Base-by-base conservation (phyloP, 2,888 invertebrate species). In the Prenolepis imparis region DNA sequence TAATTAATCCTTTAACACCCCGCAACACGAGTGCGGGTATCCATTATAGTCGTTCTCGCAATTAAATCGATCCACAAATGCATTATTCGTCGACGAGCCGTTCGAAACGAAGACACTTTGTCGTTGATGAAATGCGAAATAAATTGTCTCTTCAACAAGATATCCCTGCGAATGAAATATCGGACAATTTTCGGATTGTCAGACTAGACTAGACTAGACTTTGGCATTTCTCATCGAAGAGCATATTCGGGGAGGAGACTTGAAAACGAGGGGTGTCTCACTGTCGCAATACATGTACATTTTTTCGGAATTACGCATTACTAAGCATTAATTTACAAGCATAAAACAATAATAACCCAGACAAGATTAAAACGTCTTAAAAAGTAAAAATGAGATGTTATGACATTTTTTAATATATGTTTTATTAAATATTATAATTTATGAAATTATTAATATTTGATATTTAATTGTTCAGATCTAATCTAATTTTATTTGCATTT, bases 11-110 rank as follows among this genome's bases (percentile, higher is more conserved):
- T 52, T 9, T 63, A 67, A 75, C 24, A 66, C 21, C 44, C 32
- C 39, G 36, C 52, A 75, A 36, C 52, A 36, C 52, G 75, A 67
- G 66, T 75, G 39, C 12, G 3, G 32, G 3, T 15, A 15, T 64
- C 66, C 36, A n/a, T 75, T 67, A 55, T 24, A 67, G 24, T 52
- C 39, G 18, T 74, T 64, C 21, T 63, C 48, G 74, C 36, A 55
- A 67, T 75, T 75, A 39, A 67, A 24, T 39, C 1, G 36, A 67
- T 67, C 52, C 12, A 75, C 11, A 44, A 39, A 4, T 55, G 18
- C 67, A 67, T 75, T 75, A 75, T 75, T 66, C 39, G 75, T 55
- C 67, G 24, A 67, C 24, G 52, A 48, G n/a, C 12, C 12, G 28
- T 3, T 36, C 21, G 24, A 66, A 66, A 52, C 24, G n/a, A 8